These are phyloP conservation scores for Cyclura pinguis DNA, from an alignment of 2,797 vertebrate genomes.

Conservation along the genomic window DNA sequence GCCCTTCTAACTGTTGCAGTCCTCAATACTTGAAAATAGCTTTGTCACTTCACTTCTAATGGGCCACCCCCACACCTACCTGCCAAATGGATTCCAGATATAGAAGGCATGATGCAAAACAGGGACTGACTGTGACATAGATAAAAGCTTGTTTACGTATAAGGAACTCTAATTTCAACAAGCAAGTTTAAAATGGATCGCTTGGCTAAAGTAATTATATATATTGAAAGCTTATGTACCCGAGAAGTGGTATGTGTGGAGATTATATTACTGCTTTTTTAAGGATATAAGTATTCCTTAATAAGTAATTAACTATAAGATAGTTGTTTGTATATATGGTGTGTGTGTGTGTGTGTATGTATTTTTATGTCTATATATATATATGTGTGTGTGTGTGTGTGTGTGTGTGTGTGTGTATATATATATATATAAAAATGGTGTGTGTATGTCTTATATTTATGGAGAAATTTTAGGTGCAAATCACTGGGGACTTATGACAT, in stretches of 20 bases:
- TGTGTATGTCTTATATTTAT: no score
- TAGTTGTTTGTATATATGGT: not conserved
- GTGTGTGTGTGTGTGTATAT: no score
- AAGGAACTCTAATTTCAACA: not conserved
- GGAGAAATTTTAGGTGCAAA: no score
- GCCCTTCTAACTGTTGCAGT: not conserved
- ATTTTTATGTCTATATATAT: no score
- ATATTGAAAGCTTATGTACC: not conserved
- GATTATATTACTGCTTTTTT: not conserved
- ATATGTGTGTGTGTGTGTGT: no score
- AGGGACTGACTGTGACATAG: not conserved
- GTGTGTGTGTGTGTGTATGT: no score
- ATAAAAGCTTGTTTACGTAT: not conserved
- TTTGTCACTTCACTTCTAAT: not conserved
- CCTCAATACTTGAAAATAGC: not conserved
- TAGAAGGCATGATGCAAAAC: not conserved
- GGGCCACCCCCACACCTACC: not conserved
- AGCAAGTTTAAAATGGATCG: not conserved
- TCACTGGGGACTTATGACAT: no score
- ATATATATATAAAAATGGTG: no score
- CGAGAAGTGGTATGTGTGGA: not conserved
- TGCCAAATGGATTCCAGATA: not conserved
- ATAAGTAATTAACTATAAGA: not conserved
- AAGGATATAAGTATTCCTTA: not conserved
- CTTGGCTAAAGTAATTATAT: not conserved